Conservation (phyloP, 2,888 invertebrate genomes). For the Protodeltote pygarga region DNA sequence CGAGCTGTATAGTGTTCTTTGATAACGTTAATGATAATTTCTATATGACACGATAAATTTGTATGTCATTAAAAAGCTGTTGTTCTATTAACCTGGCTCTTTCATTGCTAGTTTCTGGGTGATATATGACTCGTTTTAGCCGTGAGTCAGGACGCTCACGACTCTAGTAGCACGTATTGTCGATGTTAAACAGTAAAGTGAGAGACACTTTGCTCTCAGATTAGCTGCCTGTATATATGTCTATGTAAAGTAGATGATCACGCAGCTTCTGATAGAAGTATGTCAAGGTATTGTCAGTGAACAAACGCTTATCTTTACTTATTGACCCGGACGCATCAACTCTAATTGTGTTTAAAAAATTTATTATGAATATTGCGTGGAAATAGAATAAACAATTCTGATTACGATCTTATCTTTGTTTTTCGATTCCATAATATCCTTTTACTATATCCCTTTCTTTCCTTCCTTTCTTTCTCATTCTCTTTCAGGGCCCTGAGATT, state of each 20-base stretch:
- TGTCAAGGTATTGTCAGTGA: constrained; percentile 31
- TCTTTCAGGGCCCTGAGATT: too few species aligned
- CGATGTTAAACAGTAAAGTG: constrained; percentile 15
- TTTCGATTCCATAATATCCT: too few species aligned
- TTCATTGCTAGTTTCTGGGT: neutral
- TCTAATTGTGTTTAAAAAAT: constrained; percentile 31
- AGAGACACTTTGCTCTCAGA: constrained; percentile 10
- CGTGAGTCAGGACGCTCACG: too few species aligned
- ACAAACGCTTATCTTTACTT: constrained; percentile 32
- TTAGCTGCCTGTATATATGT: constrained; percentile 4
- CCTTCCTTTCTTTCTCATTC: too few species aligned
- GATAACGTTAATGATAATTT: neutral
- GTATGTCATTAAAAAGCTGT: too few species aligned
- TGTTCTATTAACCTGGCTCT: neutral
- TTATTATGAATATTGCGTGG: constrained; percentile 48
- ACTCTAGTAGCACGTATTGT: constrained; percentile 6
- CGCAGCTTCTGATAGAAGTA: constrained; percentile 22
- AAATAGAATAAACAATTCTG: constrained; percentile 60
- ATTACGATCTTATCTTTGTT: constrained; percentile 43
- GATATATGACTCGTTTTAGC: constrained; percentile 11
- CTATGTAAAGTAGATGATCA: constrained; percentile 2
- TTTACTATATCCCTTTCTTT: too few species aligned
- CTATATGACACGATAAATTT: too few species aligned
- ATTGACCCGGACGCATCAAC: constrained; percentile 17
- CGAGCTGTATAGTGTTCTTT: neutral